Conservation (phyloP, 2,113 vertebrate genomes). For the Phylloscopus trochiloides region DNA sequence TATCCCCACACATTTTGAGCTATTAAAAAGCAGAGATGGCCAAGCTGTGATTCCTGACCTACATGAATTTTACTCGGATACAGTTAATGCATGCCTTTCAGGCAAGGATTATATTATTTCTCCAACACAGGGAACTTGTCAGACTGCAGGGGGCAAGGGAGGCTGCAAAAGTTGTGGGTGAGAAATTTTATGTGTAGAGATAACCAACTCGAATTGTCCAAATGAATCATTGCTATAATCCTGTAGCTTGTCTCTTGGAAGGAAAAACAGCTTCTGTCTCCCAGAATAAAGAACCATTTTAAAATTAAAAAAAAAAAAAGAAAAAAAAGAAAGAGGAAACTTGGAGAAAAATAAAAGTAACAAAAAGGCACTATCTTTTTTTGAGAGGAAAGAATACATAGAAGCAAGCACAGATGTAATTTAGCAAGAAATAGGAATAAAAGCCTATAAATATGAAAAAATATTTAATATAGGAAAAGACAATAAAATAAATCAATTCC, state of each 20-base stretch:
- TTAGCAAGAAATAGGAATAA: not conserved
- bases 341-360: not conserved
- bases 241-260: not conserved
- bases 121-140: not conserved
- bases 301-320: not conserved
- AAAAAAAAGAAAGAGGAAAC: not conserved
- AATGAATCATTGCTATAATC: not conserved
- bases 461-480: not conserved
- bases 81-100: not conserved
- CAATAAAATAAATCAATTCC: not conserved
- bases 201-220: not conserved
- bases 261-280: not conserved
- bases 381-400: not conserved
- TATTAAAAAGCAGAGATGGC: not conserved
- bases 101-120: not conserved
- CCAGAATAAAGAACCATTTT: not conserved
- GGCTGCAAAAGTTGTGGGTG: not conserved
- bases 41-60: not conserved
- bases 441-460: not conserved
- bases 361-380: not conserved
- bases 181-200: not conserved
- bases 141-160: not conserved
- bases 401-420: not conserved
- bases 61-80: not conserved
- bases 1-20: not conserved